A percentile compares a stretch with the other conserved stretches of the same genome.
phyloP scores from a whole-genome alignment of 1,140 invertebrate species.

The Sycobia sp. region DNA sequence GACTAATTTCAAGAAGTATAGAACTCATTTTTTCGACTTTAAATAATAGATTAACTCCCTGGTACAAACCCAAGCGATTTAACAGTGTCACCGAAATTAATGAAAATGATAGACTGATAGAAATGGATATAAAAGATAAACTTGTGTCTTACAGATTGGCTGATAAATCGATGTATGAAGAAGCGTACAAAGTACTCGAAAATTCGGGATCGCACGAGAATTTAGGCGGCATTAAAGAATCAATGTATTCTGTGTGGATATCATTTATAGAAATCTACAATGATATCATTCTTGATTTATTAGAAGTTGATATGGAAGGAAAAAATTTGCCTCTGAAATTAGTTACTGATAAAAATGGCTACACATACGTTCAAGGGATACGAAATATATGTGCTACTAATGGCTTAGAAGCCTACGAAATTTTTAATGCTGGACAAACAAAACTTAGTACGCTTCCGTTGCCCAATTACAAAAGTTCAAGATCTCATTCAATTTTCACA shows the following conservation, averaged over 20 bases:
- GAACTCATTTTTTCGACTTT: slow-evolving; percentile 72
- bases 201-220: neutral
- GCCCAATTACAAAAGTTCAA: slow-evolving; percentile 81
- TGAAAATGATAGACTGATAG: slow-evolving; percentile 41
- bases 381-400: slow-evolving; percentile 73
- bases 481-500: slow-evolving; percentile 85
- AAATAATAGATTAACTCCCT: slow-evolving; percentile 48
- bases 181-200: neutral
- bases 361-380: slow-evolving; percentile 75
- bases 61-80: slow-evolving; percentile 59
- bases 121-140: slow-evolving; percentile 47
- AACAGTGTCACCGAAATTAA: slow-evolving; percentile 56
- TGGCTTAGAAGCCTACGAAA: slow-evolving; percentile 78
- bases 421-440: slow-evolving; percentile 74
- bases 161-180: slow-evolving; percentile 13
- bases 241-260: slow-evolving; percentile 71
- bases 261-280: slow-evolving; percentile 93
- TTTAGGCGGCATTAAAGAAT: neutral
- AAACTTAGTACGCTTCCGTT: slow-evolving; percentile 74
- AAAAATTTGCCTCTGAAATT: slow-evolving; percentile 62
- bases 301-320: slow-evolving; percentile 56
- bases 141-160: slow-evolving; percentile 38
- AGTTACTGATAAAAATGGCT: slow-evolving; percentile 67
- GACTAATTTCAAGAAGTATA: slow-evolving; percentile 77
- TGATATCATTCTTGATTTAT: slow-evolving; percentile 84